Conservation (phyloP, 2,797 vertebrate species). For the Paramormyrops hopkinsi region DNA sequence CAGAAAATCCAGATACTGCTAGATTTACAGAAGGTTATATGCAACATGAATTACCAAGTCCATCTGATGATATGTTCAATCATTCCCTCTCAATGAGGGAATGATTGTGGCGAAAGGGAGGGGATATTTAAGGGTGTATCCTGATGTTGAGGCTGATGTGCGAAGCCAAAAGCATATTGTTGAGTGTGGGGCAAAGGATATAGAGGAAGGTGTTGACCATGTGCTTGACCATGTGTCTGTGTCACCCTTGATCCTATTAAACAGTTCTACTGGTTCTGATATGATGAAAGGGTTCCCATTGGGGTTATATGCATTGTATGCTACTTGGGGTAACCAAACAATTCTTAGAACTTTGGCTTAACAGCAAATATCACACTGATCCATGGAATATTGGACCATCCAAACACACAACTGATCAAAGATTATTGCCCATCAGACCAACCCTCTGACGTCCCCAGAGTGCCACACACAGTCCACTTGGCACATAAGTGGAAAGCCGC, state of each 20-base stretch:
- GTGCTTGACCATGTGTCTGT: neutral
- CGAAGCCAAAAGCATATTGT: neutral
- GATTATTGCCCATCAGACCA: neutral
- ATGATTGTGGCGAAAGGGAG: neutral
- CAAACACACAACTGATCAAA: neutral
- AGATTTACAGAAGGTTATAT: neutral
- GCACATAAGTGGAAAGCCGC: neutral
- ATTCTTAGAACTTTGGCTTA: neutral
- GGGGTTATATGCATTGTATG: neutral
- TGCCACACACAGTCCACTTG: neutral
- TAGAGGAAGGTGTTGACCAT: neutral
- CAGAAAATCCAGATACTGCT: neutral
- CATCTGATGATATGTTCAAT: neutral
- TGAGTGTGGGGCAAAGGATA: neutral
- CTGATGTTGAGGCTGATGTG: neutral
- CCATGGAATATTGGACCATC: neutral
- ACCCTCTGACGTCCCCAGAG: neutral
- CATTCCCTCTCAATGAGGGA: neutral
- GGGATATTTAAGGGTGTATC: neutral
- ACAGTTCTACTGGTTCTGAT: neutral
- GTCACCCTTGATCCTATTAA: neutral
- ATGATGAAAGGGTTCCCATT: neutral
- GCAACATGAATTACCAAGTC: too few species aligned
- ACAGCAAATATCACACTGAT: neutral
- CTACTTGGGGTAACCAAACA: neutral